Evolutionary conservation across 2,797 vertebrate genomes (phyloP), one percentile per base, ranked within the genome.

Genomic region (Sitta carolinensis): DNA sequence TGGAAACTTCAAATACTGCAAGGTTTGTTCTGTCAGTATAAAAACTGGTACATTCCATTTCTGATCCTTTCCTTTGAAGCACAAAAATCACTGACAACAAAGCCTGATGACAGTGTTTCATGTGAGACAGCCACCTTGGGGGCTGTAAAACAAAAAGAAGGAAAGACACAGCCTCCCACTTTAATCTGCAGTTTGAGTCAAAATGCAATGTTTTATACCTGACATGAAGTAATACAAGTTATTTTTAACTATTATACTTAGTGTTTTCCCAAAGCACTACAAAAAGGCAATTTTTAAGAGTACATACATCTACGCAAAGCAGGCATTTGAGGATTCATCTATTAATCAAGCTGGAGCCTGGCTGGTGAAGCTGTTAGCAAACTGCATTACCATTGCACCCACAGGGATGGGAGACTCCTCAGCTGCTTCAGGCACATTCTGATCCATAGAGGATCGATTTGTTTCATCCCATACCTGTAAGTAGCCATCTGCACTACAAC

Each of bases 1-100:
- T 89, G 54, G 32, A 78, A 87, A 52, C 82, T 64, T 85, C 68
- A 85, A 57, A 76, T 81, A 47, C 42, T 21, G 42, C 0, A 3
- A 84, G 47, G 59, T 84, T 82, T 90, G 73, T 54, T 86, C 82
- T 42, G 68, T 64, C 36, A 34, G 76, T 57, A 22, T 15, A 76
- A 74, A 88, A 86, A 14, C 5, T 4, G 67, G 42, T 79, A 70
- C 67, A 86, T 73, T 76, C 59, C 3, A 29, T 77, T 93, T 82
- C 80, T 93, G 77, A 84, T 79, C 74, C 42, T 69, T 73, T 67
- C 74, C 77, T 95, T 77, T 94, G 74, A 91, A 90, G 68, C 70
- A 34, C 6, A 47, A 74, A 70, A 91, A 67, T 84, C 70, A 70
- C 21, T 58, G 78, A 90, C 85, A 88, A 68, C 72, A 72, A 91